phyloP scores from a whole-genome alignment of 2,888 invertebrate species.

The Emmelina monodactyla region DNA sequence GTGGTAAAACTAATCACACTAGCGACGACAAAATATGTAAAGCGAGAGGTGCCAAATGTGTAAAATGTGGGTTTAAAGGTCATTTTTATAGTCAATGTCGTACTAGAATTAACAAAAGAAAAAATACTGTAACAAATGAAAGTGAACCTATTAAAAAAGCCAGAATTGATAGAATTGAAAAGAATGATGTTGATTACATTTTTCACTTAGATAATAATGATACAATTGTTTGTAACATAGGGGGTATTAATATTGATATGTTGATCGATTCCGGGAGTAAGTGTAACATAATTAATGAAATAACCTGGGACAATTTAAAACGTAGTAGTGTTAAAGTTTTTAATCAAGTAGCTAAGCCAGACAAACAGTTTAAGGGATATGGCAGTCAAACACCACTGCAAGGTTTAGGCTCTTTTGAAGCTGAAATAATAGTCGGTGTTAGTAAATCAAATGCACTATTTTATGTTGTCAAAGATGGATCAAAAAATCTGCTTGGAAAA shows the following conservation, averaged over 20 bases:
- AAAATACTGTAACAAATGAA: background rate
- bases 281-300: conserved; percentile 14
- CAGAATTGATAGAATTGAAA: background rate
- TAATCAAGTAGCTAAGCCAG: conserved; percentile 10
- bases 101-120: conserved; percentile 8
- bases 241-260: conserved; percentile 12
- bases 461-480: conserved; percentile 14
- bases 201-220: conserved; percentile 15
- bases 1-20: background rate
- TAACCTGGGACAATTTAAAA: conserved; percentile 14
- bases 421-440: conserved; percentile 5
- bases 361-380: conserved; percentile 15
- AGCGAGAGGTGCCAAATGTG: too few species aligned
- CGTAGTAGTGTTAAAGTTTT: background rate
- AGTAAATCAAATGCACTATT: conserved; percentile 6
- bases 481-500: conserved; percentile 11
- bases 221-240: conserved; percentile 11
- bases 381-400: conserved; percentile 14
- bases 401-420: conserved; percentile 16
- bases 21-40: too few species aligned
- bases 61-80: conserved; percentile 11
- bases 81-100: conserved; percentile 11
- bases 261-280: conserved; percentile 17
- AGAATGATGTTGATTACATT: conserved; percentile 11
- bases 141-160: background rate